A percentile compares a stretch with the other conserved stretches of the same genome.
These are phyloP conservation scores for Jordanella pulchra DNA, from an alignment of 2,797 vertebrate species.

Conservation along the genomic window DNA sequence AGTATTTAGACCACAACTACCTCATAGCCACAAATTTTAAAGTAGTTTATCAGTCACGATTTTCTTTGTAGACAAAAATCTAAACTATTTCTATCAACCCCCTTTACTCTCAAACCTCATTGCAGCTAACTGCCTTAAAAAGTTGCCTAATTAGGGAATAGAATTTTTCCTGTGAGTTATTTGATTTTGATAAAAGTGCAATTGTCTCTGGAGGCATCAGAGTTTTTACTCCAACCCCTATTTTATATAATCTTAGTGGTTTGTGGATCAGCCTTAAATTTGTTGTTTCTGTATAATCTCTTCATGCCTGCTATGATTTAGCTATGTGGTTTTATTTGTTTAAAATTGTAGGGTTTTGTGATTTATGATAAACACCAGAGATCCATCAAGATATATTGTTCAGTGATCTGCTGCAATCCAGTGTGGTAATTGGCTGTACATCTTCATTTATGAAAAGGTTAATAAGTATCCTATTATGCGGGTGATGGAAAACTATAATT, in stretches of 20 bases:
- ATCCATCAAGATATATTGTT: constrained; percentile 56
- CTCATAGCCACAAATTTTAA: neutral
- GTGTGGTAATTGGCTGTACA: constrained; percentile 68
- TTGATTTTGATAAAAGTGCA: neutral
- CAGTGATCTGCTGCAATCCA: constrained; percentile 54
- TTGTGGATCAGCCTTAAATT: neutral
- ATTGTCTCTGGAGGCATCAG: neutral
- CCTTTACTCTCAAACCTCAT: neutral
- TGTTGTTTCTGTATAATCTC: no score
- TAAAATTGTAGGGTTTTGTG: neutral
- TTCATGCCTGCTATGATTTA: neutral
- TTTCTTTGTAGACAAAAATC: neutral
- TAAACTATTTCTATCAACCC: neutral
- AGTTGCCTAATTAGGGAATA: neutral
- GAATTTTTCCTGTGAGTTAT: neutral
- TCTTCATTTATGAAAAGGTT: constrained; percentile 73
- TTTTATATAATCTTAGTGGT: neutral
- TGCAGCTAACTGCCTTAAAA: neutral
- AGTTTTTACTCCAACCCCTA: neutral
- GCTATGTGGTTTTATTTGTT: neutral
- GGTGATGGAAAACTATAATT: constrained; percentile 71
- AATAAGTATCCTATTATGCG: constrained; percentile 69
- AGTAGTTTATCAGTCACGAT: neutral
- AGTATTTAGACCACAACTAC: neutral
- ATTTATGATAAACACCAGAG: constrained; percentile 13